Evolutionary conservation across 2,113 vertebrate species (phyloP).

Genomic region (Fulica atra): DNA sequence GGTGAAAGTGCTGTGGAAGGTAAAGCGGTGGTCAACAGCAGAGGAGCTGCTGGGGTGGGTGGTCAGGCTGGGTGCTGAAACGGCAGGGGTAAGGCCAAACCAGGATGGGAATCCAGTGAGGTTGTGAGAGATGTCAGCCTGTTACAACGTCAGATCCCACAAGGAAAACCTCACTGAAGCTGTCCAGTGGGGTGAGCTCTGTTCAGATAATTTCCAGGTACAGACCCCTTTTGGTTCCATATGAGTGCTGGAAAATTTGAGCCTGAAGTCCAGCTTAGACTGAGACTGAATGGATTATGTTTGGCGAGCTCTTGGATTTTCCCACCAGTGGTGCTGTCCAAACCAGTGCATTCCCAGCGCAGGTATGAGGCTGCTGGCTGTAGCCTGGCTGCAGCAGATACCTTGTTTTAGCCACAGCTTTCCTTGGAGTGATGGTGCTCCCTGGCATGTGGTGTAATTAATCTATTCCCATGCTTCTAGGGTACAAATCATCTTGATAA

Average conservation of each 20-base stretch:
- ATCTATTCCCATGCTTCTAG: neutral
- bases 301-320: neutral
- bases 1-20: neutral
- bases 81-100: neutral
- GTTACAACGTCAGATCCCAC: neutral
- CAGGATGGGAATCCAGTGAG: neutral
- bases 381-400: neutral
- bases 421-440: neutral
- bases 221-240: neutral
- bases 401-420: neutral
- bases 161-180: neutral
- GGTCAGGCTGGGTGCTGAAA: neutral
- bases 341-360: neutral
- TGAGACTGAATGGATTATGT: neutral
- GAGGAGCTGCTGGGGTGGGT: neutral
- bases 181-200: neutral
- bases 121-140: neutral
- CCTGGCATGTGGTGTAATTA: neutral
- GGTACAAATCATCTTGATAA: neutral
- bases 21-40: neutral
- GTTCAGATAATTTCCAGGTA: neutral
- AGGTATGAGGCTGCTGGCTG: neutral
- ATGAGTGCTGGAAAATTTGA: neutral
- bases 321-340: neutral
- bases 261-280: neutral